These are phyloP conservation scores for Drosophila crucigera DNA, from an alignment of 2,888 invertebrate genomes.

Conservation along the genomic window DNA sequence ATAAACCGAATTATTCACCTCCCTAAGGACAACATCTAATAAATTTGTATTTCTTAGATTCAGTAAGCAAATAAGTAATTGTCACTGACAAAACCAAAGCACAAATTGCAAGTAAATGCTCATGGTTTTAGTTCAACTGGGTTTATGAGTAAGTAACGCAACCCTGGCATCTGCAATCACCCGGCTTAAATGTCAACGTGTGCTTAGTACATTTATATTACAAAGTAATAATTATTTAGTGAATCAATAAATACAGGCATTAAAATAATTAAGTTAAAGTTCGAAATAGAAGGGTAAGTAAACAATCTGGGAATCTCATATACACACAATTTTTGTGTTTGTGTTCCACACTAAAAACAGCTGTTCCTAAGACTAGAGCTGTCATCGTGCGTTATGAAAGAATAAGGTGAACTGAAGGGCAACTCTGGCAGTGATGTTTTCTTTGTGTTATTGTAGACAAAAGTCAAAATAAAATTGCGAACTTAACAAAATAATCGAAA, in stretches of 20 bases:
- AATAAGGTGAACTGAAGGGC: constrained; percentile 14
- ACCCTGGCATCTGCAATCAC: constrained; percentile 30
- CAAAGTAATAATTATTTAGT: constrained; percentile 1
- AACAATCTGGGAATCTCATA: neutral
- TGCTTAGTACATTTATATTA: neutral
- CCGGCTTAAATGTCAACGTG: constrained; percentile 49
- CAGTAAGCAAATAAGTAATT: neutral
- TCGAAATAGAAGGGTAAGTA: constrained; percentile 34
- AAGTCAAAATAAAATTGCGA: constrained; percentile 55
- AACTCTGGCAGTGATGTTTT: constrained; percentile 58
- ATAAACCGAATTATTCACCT: neutral
- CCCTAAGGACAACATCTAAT: neutral
- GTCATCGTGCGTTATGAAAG: constrained; percentile 19
- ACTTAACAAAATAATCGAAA: constrained; percentile 4
- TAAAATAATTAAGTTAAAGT: neutral
- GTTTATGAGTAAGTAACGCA: neutral
- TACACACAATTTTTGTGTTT: constrained; percentile 1
- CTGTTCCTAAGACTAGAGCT: constrained; percentile 38
- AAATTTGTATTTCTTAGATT: neutral
- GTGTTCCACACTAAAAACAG: constrained; percentile 37
- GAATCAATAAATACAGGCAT: neutral
- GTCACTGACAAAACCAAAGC: neutral
- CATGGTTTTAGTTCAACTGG: neutral
- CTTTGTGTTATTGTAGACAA: constrained; percentile 68
- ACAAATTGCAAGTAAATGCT: neutral